Base-by-base conservation (phyloP, 2,888 invertebrate species). In the Rhagonycha fulva region DNA sequence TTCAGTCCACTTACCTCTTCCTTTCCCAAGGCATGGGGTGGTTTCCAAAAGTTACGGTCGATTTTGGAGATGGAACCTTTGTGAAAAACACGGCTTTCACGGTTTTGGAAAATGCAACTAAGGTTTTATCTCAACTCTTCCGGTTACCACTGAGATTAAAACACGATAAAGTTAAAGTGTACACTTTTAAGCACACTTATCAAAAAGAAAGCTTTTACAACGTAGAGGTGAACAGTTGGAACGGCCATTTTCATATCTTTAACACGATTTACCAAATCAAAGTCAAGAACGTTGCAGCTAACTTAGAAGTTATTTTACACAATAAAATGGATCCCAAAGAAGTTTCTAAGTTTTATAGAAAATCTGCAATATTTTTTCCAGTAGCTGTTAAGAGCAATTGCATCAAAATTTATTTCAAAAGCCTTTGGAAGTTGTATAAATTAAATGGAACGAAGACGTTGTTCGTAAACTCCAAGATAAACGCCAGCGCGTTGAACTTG, bases 61-160 rank as follows among this genome's bases (percentile, higher is more conserved):
- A 69, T 32, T 74, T 74, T 69, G 74, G 74, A 19, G 69, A 74
- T 69, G 74, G 74, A 24, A 32, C 47, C 1, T 9, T 28, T 14
- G 4, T 1, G 19, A 68, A 32, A 23, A 19, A 14, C 24, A 74
- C 4, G 14, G 2, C 12, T 11, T 28, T 32, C 1, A 23, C 0
- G 1, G 11, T 62, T 32, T 14, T 69, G 19, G 14, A 30, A n/a
- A 62, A 62, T 14, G 69, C 62, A 3, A 69, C 23, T 11, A 7
- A 14, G 4, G n/a, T 12, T 10, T 32, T 69, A 19, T 11, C 32
- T 7, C 61, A 32, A 69, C 68, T 69, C 32, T 74, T 68, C 14
- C 19, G 23, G 32, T 14, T 14, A 11, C 28, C 69, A 1, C 7
- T 62, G 14, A 74, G 24, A 3, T 26, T 74, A 0, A 14, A 62